Evolutionary conservation across 2,888 invertebrate genomes (phyloP), one percentile per base, ranked within the genome.

Genomic region (Platynereis dumerilii): DNA sequence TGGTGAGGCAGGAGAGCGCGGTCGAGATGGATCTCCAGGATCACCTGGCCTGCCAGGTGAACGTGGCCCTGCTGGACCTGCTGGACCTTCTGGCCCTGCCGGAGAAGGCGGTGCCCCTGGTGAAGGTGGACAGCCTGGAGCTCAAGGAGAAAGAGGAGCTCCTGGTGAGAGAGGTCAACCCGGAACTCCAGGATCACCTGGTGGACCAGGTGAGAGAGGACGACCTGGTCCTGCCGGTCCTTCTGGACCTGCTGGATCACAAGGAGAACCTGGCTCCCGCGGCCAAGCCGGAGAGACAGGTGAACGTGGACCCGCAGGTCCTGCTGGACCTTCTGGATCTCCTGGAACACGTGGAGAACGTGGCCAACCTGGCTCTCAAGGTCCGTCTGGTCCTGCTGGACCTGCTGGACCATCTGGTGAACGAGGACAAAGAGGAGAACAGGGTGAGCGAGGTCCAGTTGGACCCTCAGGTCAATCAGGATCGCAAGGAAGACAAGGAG

Each of bases 341-440:
- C 85, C 80, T 70, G 83, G 83, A 15, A 56, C 56, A 12, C 64
- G 73, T 15, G 78, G 77, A 29, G 65, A 56, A 44, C 26, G 26
- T 7, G 63, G 63, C n/a, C 10, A 24, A 10, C 10, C 29, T 29
- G 63, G 63, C 10, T 5, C 22, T 26, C 59, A n/a, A 24, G 59
- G 59, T 10, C 29, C 34, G 5, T 10, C 7, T 52, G 24, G 20
- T 52, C 52, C 52, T 10, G 58, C 61, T 27, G 70, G 70, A 27
- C 60, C 64, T 29, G 29, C 60, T 45, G 69, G 69, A 22, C 24
- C 58, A 2, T 58, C 65, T 26, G 69, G 69, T 42, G 44, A 44
- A 28, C 52, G 52, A 24, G 64, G 64, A 58, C 58, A 58, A 27
- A 2, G 34, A 22, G 63, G 63, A 57, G 15, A 56, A 34, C 57